Base-by-base conservation (phyloP, 1,140 invertebrate species). In the Drosophila jambulina region DNA sequence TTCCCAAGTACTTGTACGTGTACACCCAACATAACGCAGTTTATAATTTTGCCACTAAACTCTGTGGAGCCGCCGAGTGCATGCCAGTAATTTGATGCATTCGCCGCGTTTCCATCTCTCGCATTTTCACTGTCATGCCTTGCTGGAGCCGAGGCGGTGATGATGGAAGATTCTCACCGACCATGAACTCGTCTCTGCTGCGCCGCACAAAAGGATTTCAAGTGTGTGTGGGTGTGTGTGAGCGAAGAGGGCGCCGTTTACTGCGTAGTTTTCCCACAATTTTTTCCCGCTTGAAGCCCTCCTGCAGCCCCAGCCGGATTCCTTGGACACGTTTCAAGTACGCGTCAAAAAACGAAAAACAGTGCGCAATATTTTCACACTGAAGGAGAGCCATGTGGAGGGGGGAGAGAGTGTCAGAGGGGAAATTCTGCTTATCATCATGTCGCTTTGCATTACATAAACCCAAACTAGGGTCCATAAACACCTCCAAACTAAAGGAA, bases 231-330 rank as follows among this genome's bases (percentile, higher is more conserved):
- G 34, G 9, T 53, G 29, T 54, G 29, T 64, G 27, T 53, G 23
- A 40, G 45, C 48, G 34, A 21, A 36, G 64, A 81, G 80, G 58
- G 53, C 56, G 34, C 43, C 48, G 56, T 60, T 64, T 78, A 84
- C 81, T 90, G 84, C 85, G 84, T 90, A 88, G 85, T 88, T 90
- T 80, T 78, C 61, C 72, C 75, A 77, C 59, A 81, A 57, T 59
- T 69, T 69, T 70, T 72, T 62, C 65, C 65, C 65, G 53, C 69
- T 59, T 61, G 42, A 43, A 75, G 57, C 64, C 42, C 48, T 53
- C 21, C 64, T 32, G 34, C 54, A 56, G 64, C 65, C 75, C 60
- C 70, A 63, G 65, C 67, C 70, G 63, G 62, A 81, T 82, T 83
- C 67, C 72, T 84, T 75, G 76, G 71, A 87, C 67, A 78, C 65